Base-by-base conservation (phyloP, 1,140 invertebrate genomes). In the Hylyphantes graminicola region DNA sequence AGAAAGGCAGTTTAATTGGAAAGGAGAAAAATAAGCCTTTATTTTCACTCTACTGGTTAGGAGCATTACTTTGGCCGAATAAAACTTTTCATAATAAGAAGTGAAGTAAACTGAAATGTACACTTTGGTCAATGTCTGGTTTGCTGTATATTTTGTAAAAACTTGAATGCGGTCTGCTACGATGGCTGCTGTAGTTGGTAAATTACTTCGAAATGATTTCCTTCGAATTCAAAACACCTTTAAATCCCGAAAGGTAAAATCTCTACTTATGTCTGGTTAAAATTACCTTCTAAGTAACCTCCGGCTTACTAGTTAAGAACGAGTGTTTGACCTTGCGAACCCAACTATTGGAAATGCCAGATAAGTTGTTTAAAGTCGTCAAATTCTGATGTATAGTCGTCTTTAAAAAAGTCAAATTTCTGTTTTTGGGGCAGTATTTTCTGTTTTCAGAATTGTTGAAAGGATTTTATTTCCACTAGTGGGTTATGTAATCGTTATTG, bases 121-220 rank as follows among this genome's bases (percentile, higher is more conserved):
- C 35, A 35, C 35, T 35, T 35, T 35, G 35, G 35, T 35, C 35
- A 35, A 35, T 35, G 35, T 35, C 35, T 35, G 35, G 2, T 35
- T 1, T 35, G 35, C n/a, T 35, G 5, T 35, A 35, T 35, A 2
- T 35, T 35, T 74, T 57, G 4, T 57, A 48, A 59, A n/a, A 74
- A 74, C 54, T 74, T 12, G 54, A 48, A 57, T 57, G 72, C 72
- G 55, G 53, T 74, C 53, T 15, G 17, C 17, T 15, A 76, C 10
- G 13, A 81, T 81, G 79, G 79, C 79, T 64, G 79, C 19, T 7
- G 79, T 81, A 48, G 79, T 81, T 2, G 57, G 79, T 8, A 81
- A 63, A 54, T 73, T 81, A 63, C 68, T 81, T 12, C 67, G 68
- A 73, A 81, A 81, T 72, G 79, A 81, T 17, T 81, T 81, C 11